phyloP scores from a whole-genome alignment of 2,888 invertebrate genomes.

The Nomada flava region DNA sequence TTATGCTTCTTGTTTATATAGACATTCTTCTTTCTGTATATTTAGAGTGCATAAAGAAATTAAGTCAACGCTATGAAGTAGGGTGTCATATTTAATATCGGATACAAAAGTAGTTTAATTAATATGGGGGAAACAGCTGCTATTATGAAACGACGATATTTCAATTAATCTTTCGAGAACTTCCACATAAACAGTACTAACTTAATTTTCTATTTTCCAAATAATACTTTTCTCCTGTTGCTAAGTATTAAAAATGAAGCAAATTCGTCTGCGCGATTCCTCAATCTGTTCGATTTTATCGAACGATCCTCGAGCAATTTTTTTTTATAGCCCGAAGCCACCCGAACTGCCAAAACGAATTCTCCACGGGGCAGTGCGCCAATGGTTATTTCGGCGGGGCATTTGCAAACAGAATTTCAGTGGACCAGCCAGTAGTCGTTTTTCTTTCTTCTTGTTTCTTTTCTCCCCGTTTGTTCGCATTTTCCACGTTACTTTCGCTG shows the following conservation, averaged over 20 bases:
- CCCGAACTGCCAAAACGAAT: conserved; percentile 49
- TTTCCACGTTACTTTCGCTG: conserved; percentile 1
- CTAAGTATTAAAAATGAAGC: neutral
- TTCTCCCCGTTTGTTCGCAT: neutral
- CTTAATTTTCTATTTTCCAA: neutral
- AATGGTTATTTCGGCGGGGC: conserved; percentile 54
- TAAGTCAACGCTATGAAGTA: too few relatives aligned
- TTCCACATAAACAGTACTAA: too few relatives aligned
- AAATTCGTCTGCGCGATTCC: neutral
- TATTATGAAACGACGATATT: too few relatives aligned
- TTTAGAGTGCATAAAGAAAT: too few relatives aligned
- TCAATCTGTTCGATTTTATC: conserved; percentile 13
- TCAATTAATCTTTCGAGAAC: too few relatives aligned
- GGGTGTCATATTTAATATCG: too few relatives aligned
- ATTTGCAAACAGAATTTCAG: conserved; percentile 63
- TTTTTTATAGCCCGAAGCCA: conserved; percentile 42
- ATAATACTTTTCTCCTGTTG: neutral
- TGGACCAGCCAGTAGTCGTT: conserved; percentile 38
- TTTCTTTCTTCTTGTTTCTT: neutral
- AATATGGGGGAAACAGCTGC: too few relatives aligned
- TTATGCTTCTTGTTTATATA: too few relatives aligned
- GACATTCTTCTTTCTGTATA: too few relatives aligned
- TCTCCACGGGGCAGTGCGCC: conserved; percentile 45
- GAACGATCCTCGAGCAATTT: conserved; percentile 31
- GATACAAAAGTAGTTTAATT: too few relatives aligned